Evolutionary conservation across 2,113 vertebrate genomes (phyloP), one percentile per base, ranked within the genome.

Genomic region (Thomomys bottae): DNA sequence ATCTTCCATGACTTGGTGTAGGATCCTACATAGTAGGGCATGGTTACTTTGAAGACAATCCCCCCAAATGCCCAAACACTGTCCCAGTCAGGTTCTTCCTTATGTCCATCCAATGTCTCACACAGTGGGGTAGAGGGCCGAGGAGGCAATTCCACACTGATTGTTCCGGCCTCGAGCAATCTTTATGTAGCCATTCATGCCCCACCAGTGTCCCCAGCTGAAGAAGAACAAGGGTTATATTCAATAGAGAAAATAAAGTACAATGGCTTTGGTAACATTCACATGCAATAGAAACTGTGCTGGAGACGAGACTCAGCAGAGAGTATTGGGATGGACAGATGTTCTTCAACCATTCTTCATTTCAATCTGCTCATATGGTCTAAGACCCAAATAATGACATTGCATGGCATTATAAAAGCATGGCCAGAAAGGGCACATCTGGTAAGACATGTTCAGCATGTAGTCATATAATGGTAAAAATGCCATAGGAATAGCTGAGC

Each of bases 201-300:
- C 98, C 98, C 98, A n/a, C n/a, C n/a, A 98, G 0, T 49, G 94
- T 15, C 98, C 97, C 98, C 98, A 98, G 97, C 98, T 98, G 72
- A 85, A 95, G 82, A 45, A 57, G 83, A 90, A 9, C 64, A 67
- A 7, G 4, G 66, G 78, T 76, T 12, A 54, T 12, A 23, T 57
- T 78, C 79, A 32, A 78, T 8, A 32, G 23, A 92, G 61, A 34
- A 3, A 32, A 71, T 21, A 38, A 73, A 79, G 12, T 23, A 24
- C 32, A 21, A 34, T 54, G 42, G n/a, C 36, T 38, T 76, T 38
- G 42, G 28, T 24, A 63, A 40, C 21, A 72, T 2, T n/a, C 0
- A n/a, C 9, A 54, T 28, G n/a, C 15, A 26, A 14, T 30, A 28
- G 64, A 54, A 38, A 75, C 26, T 34, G 6, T 17, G 34, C 49